Base-by-base conservation (phyloP, 2,797 vertebrate species). In the Cyprinodon diabolis region DNA sequence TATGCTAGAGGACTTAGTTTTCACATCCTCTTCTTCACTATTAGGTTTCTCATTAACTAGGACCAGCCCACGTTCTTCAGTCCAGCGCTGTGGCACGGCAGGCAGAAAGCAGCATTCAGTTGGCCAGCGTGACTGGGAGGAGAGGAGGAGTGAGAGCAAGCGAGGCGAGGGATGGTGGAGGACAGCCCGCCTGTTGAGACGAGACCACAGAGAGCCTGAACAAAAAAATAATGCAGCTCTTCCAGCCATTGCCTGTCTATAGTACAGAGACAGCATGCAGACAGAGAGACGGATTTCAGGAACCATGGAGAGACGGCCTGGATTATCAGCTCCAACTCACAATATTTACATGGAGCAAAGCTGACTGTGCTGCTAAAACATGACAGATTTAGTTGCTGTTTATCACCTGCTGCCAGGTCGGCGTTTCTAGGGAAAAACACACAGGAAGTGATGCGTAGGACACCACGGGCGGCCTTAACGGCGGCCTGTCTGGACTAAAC, bases 1-100 rank as follows among this genome's bases (percentile, higher is more conserved):
- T 79, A 93, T 94, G 92, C 89, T 93, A 87, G 88, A 95, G 81
- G 87, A 93, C 91, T 95, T 93, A 90, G 86, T 91, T 86, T 84
- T 87, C 84, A 80, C 74, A 89, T 91, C 85, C 86, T 85, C 82
- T 89, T 81, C 88, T 88, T 90, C 75, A 71, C 89, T 87, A 91
- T 92, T 72, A 14, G 68, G 75, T 94, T 90, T 91, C 89, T 89
- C 76, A 67, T 91, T 91, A 93, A 90, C 82, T 75, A 69, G 72
- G 80, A 87, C 79, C 82, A 68, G 87, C 88, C 84, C 78, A 79
- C 77, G 65, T 82, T 86, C 83, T 79, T 84, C 84, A 86, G 56
- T 25, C 56, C 56, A 25, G 52, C 17, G 52, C 52, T 54, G 52
- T 54, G 52, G 52, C 19, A 19, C 15, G n/a, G 56, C 56, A 57